Conservation (phyloP, 2,888 invertebrate genomes). For the Cheilosia pagana region DNA sequence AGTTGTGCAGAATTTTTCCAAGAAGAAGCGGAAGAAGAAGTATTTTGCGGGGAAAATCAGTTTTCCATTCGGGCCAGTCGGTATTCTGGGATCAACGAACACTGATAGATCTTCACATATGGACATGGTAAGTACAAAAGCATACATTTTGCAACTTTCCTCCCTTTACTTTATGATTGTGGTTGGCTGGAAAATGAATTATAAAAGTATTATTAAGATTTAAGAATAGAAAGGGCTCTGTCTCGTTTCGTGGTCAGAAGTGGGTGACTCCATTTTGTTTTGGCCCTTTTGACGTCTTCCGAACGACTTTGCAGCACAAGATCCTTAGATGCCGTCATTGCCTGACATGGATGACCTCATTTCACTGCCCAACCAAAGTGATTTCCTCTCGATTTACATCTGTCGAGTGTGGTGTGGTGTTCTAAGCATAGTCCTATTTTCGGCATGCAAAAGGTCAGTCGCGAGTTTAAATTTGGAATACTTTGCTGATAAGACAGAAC, state of each 20-base stretch:
- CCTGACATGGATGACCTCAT: slow-evolving; percentile 56
- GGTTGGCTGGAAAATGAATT: slow-evolving; percentile 27
- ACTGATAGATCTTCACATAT: slow-evolving; percentile 43
- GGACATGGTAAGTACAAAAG: slow-evolving; percentile 61
- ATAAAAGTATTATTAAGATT: background rate
- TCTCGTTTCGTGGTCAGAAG: too few species aligned
- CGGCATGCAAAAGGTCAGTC: slow-evolving; percentile 65
- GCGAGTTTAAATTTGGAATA: slow-evolving; percentile 65
- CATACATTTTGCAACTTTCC: background rate
- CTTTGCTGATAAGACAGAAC: slow-evolving; percentile 62
- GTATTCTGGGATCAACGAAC: slow-evolving; percentile 39
- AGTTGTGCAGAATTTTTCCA: slow-evolving; percentile 72
- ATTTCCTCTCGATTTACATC: slow-evolving; percentile 24
- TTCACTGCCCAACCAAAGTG: background rate
- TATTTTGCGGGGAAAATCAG: slow-evolving; percentile 46
- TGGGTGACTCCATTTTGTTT: slow-evolving; percentile 25
- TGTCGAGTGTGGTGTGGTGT: slow-evolving; percentile 32
- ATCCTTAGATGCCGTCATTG: slow-evolving; percentile 28
- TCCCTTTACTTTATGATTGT: slow-evolving; percentile 49
- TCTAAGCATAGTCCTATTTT: slow-evolving; percentile 59
- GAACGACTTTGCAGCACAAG: background rate
- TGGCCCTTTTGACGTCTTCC: background rate
- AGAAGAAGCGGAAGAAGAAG: slow-evolving; percentile 40
- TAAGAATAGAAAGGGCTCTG: background rate
- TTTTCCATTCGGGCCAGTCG: slow-evolving; percentile 21